A percentile compares a stretch with the other conserved stretches of the same genome.
Conservation (phyloP, 2,113 vertebrate genomes). For the Fulmarus glacialis region DNA sequence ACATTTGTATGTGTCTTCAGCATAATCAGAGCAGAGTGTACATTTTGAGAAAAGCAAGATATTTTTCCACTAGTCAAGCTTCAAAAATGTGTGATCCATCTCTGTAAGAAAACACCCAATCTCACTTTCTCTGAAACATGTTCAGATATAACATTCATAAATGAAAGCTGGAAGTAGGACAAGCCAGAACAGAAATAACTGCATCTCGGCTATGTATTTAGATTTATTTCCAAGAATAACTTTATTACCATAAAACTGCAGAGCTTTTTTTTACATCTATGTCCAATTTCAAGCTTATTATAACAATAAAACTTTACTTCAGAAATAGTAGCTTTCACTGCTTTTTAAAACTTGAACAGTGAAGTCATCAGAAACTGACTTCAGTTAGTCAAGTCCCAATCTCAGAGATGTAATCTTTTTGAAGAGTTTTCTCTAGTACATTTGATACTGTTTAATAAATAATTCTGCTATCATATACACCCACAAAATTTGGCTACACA, state of each 20-base stretch:
- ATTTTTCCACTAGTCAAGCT: conserved; percentile 9
- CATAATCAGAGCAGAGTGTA: background rate
- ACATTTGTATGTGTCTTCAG: background rate
- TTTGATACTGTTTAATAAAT: background rate
- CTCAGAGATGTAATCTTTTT: background rate
- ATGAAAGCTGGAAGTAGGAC: conserved; percentile 48
- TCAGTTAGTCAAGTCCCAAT: background rate
- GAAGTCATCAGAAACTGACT: background rate
- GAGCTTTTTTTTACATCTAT: background rate
- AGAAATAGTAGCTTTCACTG: background rate
- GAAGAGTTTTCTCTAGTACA: background rate
- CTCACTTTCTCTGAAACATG: conserved; percentile 3
- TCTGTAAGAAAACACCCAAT: conserved; percentile 18
- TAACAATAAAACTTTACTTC: background rate
- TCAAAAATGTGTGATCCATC: background rate
- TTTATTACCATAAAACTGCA: conserved; percentile 20
- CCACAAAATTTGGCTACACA: background rate
- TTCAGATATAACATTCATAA: conserved; percentile 35
- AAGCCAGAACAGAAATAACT: conserved; percentile 50
- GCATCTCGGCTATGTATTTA: conserved; percentile 26
- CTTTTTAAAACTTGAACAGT: background rate
- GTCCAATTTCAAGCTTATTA: background rate
- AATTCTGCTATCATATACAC: background rate
- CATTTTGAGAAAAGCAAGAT: background rate
- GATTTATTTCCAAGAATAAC: conserved; percentile 47